Base-by-base conservation (phyloP, 2,797 vertebrate species). In the Euthynnus affinis region DNA sequence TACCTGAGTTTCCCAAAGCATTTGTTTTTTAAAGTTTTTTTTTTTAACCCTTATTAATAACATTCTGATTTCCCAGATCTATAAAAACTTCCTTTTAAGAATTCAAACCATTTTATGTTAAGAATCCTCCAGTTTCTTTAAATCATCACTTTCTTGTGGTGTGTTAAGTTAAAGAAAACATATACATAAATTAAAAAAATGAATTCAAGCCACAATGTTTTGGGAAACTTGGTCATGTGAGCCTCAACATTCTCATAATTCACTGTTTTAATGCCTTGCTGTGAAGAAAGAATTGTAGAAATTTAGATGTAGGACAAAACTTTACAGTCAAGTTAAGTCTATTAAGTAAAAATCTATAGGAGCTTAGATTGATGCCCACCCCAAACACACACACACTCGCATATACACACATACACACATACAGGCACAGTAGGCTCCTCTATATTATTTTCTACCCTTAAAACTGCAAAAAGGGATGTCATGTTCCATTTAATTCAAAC, bases 1-100 rank as follows among this genome's bases (percentile, higher is more conserved):
- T n/a, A 22, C n/a, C 55, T 12, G 22, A 25, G 60, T 83, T 88
- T 88, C 80, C 79, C 68, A 87, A 88, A 88, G 37, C 74, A 84
- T 81, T 60, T 55, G 29, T 3, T 46, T 46, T 18, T 48, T 32
- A 42, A 27, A 58, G 27, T 15, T 66, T 25, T 20, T 58, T 5
- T 46, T 37, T 48, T 69, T 55, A 12, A n/a, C 5, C 2, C 3
- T 42, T 58, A 23, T 71, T 60, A 23, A 69, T 69, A 22, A 15
- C 0, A 3, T 55, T 65, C 1, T 46, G 32, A 15, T 75, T 61
- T 55, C 23, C 7, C 9, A 63, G 14, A 76, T 67, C 20, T 48
- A 6, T 25, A 18, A 37, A 58, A 63, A 46, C 8, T 46, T 53
- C 15, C 22, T 20, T 42, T 63, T 14, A 44, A 49, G 3, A 57